A percentile compares a stretch with the other conserved stretches of the same genome.
These are phyloP conservation scores for Drosophila eohydei DNA, from an alignment of 2,888 invertebrate species.

Conservation along the genomic window DNA sequence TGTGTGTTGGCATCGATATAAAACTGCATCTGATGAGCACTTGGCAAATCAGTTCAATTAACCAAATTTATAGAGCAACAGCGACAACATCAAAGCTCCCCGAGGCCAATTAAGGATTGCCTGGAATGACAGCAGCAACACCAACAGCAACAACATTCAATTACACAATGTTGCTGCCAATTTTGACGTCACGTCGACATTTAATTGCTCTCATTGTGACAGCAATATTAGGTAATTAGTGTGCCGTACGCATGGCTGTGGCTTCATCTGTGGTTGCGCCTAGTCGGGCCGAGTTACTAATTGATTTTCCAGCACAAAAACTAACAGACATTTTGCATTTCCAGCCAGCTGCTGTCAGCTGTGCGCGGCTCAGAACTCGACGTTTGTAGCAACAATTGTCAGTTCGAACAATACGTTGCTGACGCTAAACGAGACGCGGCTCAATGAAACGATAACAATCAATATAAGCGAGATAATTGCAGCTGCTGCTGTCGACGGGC, in stretches of 20 bases:
- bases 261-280: conserved; percentile 9
- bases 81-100: conserved; percentile 12
- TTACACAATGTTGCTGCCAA: conserved; percentile 34
- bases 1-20: conserved; percentile 60
- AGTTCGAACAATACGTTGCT: conserved; percentile 61
- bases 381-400: conserved; percentile 63
- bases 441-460: conserved; percentile 64
- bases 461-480: conserved; percentile 68
- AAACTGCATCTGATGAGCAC: conserved; percentile 64
- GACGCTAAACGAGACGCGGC: conserved; percentile 53
- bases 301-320: conserved; percentile 30
- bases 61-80: conserved; percentile 63
- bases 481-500: conserved; percentile 25
- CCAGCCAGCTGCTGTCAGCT: conserved; percentile 21
- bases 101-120: conserved; percentile 48
- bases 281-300: conserved; percentile 16
- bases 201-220: conserved; percentile 76
- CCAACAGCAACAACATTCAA: conserved; percentile 26
- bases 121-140: conserved; percentile 29
- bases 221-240: conserved; percentile 79
- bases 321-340: conserved; percentile 23
- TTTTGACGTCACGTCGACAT: conserved; percentile 63
- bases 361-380: conserved; percentile 51
- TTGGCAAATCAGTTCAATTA: conserved; percentile 78
- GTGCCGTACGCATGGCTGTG: conserved; percentile 33